phyloP scores from a whole-genome alignment of 2,797 vertebrate species.

The Setipinna tenuifilis region DNA sequence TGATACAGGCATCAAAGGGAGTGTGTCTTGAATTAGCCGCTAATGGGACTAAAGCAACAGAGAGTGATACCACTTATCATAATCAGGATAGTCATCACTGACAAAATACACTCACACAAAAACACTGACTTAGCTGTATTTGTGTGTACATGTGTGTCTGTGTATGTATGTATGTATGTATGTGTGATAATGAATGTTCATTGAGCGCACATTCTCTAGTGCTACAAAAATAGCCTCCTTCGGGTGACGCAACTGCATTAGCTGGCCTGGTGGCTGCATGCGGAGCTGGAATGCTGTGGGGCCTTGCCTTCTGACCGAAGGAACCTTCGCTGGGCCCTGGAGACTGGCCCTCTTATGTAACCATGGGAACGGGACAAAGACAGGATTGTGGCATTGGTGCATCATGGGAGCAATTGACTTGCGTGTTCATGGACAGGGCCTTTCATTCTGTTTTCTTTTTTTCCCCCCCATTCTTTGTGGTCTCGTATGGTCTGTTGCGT shows the following conservation, averaged over 20 bases:
- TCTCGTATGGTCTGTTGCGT: neutral
- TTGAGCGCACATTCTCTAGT: neutral
- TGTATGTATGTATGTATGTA: neutral
- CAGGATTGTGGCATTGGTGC: neutral
- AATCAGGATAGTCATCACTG: neutral
- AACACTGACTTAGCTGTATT: neutral
- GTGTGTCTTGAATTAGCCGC: neutral
- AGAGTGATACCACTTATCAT: conserved; percentile 6
- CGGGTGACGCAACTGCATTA: conserved; percentile 11
- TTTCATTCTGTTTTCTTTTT: neutral
- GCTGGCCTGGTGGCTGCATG: neutral
- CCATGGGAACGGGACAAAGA: conserved; percentile 22
- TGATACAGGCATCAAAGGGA: neutral
- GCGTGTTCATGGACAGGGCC: conserved; percentile 5
- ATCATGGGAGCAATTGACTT: conserved; percentile 3
- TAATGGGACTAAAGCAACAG: neutral
- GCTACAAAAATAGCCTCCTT: neutral
- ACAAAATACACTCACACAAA: neutral
- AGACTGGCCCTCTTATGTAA: conserved; percentile 13
- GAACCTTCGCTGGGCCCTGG: neutral
- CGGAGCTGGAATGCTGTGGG: conserved; percentile 61
- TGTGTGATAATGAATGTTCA: conserved; percentile 7
- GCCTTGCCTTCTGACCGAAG: neutral
- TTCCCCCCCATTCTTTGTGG: neutral
- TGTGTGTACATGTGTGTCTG: too few species aligned